These are phyloP conservation scores for Hetaerina titia DNA, from an alignment of 2,888 invertebrate species.

Conservation along the genomic window DNA sequence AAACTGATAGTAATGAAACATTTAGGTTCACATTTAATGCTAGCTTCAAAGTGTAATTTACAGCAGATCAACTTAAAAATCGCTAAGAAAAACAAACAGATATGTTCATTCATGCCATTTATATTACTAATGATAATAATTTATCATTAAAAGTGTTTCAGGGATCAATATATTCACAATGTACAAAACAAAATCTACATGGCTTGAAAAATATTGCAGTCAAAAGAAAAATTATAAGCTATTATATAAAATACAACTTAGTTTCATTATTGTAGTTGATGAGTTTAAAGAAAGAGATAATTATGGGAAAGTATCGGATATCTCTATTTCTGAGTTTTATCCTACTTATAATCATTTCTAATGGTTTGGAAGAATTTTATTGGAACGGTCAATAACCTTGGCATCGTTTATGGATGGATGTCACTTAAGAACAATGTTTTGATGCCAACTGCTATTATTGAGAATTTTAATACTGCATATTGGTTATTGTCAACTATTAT, in stretches of 20 bases:
- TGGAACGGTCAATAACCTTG: neutral
- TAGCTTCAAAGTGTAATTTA: neutral
- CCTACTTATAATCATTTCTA: neutral
- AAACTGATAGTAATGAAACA: neutral
- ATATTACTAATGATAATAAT: neutral
- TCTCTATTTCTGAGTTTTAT: no score
- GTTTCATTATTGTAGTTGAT: neutral
- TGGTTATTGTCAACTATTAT: no score
- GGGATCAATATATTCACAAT: neutral
- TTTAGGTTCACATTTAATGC: neutral
- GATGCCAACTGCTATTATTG: no score
- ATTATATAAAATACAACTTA: slow-evolving; percentile 1
- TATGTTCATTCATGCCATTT: slow-evolving; percentile 36
- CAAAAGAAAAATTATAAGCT: neutral
- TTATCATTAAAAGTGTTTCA: neutral
- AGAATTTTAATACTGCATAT: no score
- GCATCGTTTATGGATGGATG: neutral
- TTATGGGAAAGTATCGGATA: neutral
- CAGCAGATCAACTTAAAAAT: neutral
- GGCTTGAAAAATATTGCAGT: slow-evolving; percentile 2
- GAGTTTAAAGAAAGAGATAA: neutral
- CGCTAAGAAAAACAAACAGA: slow-evolving; percentile 16
- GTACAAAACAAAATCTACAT: slow-evolving; percentile 40
- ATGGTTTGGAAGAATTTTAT: neutral
- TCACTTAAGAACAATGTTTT: no score